These are phyloP conservation scores for Phoxinus phoxinus DNA, from an alignment of 2,113 vertebrate species.

Conservation along the genomic window DNA sequence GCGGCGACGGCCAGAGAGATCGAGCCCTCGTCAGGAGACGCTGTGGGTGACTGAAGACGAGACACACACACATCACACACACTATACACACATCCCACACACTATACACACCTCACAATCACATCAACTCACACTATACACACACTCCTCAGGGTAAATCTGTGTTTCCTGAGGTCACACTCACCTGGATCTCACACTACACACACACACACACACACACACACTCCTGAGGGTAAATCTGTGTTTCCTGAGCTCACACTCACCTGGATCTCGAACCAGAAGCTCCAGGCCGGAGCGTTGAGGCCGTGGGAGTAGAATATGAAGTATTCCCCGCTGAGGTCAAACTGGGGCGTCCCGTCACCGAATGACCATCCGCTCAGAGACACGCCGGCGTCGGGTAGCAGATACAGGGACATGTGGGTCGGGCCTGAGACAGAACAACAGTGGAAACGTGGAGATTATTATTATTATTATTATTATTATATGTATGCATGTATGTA, in stretches of 20 bases:
- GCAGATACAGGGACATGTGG: constrained; percentile 92
- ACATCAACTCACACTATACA: constrained; percentile 64
- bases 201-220: no score
- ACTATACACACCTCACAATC: no score
- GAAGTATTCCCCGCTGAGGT: constrained; percentile 88
- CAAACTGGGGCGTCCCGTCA: constrained; percentile 80
- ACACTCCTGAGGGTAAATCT: no score
- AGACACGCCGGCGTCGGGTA: constrained; percentile 75
- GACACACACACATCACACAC: not conserved
- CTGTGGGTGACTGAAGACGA: constrained; percentile 64
- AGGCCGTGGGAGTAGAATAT: constrained; percentile 93
- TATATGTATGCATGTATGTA: no score
- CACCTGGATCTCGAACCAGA: constrained; percentile 94
- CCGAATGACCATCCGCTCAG: constrained; percentile 91
- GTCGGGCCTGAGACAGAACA: constrained; percentile 81
- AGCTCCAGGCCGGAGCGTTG: constrained; percentile 83
- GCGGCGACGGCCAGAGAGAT: constrained; percentile 87
- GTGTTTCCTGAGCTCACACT: not conserved
- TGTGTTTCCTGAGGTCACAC: not conserved
- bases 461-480: no score
- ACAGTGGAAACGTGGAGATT: not conserved
- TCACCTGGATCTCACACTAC: constrained; percentile 77
- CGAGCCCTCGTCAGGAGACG: constrained; percentile 77
- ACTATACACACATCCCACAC: no score
- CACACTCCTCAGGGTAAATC: no score